Conservation (phyloP, 2,797 vertebrate species). For the Semotilus atromaculatus region DNA sequence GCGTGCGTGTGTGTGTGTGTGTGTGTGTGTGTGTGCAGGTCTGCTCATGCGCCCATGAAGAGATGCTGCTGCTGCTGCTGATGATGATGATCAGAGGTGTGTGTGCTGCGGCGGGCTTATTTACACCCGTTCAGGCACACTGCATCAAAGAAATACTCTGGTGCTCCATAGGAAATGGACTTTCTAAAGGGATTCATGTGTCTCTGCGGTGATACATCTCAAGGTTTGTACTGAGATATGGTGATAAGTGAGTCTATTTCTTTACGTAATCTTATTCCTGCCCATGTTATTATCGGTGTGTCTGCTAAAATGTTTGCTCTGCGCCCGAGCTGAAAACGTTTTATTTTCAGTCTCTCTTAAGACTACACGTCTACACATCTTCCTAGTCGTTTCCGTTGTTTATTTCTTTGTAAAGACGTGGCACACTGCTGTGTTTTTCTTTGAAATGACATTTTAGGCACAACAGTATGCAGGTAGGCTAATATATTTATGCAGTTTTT, state of each 20-base stretch:
- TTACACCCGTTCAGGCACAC: conserved; percentile 62
- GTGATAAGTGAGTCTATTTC: conserved; percentile 35
- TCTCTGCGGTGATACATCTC: conserved; percentile 6
- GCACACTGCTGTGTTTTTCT: conserved; percentile 43
- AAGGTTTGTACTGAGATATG: conserved; percentile 30
- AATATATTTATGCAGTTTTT: conserved; percentile 63
- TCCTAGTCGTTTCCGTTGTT: conserved; percentile 33
- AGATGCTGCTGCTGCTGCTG: conserved; percentile 64
- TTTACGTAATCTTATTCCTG: conserved; percentile 68
- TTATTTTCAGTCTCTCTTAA: conserved; percentile 14
- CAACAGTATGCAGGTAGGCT: conserved; percentile 51
- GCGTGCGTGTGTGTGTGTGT: not conserved
- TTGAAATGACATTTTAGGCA: conserved; percentile 56
- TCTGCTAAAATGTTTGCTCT: conserved; percentile 48
- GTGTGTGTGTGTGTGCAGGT: conserved; percentile 5
- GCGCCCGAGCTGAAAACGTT: not conserved
- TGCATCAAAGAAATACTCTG: conserved; percentile 42
- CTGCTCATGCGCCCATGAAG: conserved; percentile 63
- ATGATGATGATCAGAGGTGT: conserved; percentile 53
- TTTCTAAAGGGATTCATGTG: conserved; percentile 34
- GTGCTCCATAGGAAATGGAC: conserved; percentile 42
- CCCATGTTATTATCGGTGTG: conserved; percentile 52
- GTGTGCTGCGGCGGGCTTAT: conserved; percentile 56
- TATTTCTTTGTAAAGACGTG: conserved; percentile 44
- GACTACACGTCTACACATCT: not conserved